A percentile compares a stretch with the other conserved stretches of the same genome.
These are phyloP conservation scores for Gymnoscelis rufifasciata DNA, from an alignment of 2,888 invertebrate species.

Conservation along the genomic window DNA sequence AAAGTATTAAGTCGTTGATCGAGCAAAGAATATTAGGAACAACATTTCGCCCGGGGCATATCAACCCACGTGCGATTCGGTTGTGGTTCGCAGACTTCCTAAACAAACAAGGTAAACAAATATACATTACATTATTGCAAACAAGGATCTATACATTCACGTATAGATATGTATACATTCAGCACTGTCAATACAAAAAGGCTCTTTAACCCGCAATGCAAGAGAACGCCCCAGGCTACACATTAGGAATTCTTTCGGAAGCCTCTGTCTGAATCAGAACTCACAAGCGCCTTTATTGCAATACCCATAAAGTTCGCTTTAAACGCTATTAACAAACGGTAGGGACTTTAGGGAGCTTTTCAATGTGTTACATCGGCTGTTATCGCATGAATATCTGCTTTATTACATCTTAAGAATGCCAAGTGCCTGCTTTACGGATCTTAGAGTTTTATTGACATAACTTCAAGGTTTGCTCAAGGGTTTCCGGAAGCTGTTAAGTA, in stretches of 20 bases:
- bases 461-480: slow-evolving; percentile 30
- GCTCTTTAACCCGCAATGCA: slow-evolving; percentile 26
- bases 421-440: slow-evolving; percentile 37
- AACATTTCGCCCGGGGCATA: too few species aligned
- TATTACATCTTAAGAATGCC: slow-evolving; percentile 37
- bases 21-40: too few species aligned
- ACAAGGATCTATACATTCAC: too few species aligned
- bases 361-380: slow-evolving; percentile 43
- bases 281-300: slow-evolving; percentile 19
- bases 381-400: slow-evolving; percentile 40
- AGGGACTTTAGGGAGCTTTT: slow-evolving; percentile 38
- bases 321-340: slow-evolving; percentile 12
- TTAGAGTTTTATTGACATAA: slow-evolving; percentile 36
- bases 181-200: slow-evolving; percentile 17
- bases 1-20: too few species aligned
- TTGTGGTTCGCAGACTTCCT: too few species aligned
- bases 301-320: slow-evolving; percentile 25
- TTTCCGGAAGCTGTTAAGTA: slow-evolving; percentile 17
- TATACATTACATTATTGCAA: too few species aligned
- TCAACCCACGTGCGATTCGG: too few species aligned
- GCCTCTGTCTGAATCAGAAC: slow-evolving; percentile 26
- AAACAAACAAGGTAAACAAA: too few species aligned
- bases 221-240: slow-evolving; percentile 25
- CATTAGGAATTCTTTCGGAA: slow-evolving; percentile 31
- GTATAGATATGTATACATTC: neutral